phyloP scores from a whole-genome alignment of 2,113 vertebrate species.

The Hystrix cristata region DNA sequence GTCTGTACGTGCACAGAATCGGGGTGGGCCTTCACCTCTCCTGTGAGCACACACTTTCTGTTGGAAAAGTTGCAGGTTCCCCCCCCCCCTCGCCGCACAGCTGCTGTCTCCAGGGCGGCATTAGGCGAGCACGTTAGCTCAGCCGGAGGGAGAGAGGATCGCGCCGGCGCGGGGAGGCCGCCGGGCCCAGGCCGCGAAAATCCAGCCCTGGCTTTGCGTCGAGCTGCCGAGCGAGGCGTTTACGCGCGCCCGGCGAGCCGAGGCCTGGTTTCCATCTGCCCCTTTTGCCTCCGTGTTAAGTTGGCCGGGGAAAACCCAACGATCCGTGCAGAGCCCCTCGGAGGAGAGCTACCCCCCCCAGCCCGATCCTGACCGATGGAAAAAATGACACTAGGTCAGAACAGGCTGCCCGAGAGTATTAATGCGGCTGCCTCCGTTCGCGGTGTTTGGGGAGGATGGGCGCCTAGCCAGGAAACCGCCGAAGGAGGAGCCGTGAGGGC shows the following conservation, averaged over 20 bases:
- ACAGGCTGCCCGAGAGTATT: constrained; percentile 52
- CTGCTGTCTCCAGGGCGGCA: constrained; percentile 78
- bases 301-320: constrained; percentile 68
- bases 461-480: constrained; percentile 60
- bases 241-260: constrained; percentile 76
- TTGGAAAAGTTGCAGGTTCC: constrained; percentile 61
- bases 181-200: constrained; percentile 42
- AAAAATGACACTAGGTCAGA: constrained; percentile 73
- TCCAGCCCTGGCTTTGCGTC: constrained; percentile 72
- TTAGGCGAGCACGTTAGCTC: constrained; percentile 68
- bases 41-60: constrained; percentile 60
- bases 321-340: constrained; percentile 54
- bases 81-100: constrained; percentile 50
- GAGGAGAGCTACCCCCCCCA: not conserved
- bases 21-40: constrained; percentile 79
- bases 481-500: constrained; percentile 72
- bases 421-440: constrained; percentile 17
- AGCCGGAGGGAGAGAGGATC: not conserved
- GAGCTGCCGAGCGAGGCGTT: constrained; percentile 53
- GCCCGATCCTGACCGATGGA: constrained; percentile 57
- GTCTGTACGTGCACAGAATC: constrained; percentile 81
- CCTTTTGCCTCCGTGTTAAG: constrained; percentile 72
- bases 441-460: constrained; percentile 52
- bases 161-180: not conserved
- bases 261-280: constrained; percentile 85